Base-by-base conservation (phyloP, 2,797 vertebrate genomes). In the Bryconaethiops microstoma region DNA sequence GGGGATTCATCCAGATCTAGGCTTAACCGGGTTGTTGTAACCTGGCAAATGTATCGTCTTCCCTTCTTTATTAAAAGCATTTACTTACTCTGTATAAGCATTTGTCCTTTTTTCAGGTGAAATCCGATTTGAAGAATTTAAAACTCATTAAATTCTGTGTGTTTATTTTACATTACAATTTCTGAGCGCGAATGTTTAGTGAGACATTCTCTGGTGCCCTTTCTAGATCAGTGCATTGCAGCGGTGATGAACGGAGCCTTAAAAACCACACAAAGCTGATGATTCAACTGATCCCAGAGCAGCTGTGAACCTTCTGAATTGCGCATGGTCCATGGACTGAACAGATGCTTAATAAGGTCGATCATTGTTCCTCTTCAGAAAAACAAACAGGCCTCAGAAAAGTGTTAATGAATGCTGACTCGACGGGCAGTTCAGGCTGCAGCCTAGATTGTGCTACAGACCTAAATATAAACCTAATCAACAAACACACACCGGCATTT, bases 271-370 rank as follows among this genome's bases (percentile, higher is more conserved):
- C 6, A 75, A 68, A 77, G 59, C 87, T 86, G 76, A 39, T 80
- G 87, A 88, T 80, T 76, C 83, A 71, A 67, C 79, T 80, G 76
- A 68, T 86, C 79, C 90, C 57, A 82, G 74, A 88, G 86, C 90
- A 90, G 88, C 80, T 85, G 74, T 79, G 6, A 84, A 88, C 54
- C 69, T 87, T 84, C 86, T 87, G 86, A 87, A 74, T 23, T 10
- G 35, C 70, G 42, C 25, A 60, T 64, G 60, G 71, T 79, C 74
- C 64, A 65, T 45, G 19, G 60, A 76, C 65, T 72, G 90, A 91
- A 88, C 92, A 94, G 92, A 92, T 91, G 91, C 90, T 83, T 91
- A 92, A 91, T 91, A 90, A 92, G 92, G 92, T 93, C 91, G 91
- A 82, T 82, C 86, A 83, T 89, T 89, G 88, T 82, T 85, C 87